Base-by-base conservation (phyloP, 2,797 vertebrate species). In the Eospalax fontanierii region DNA sequence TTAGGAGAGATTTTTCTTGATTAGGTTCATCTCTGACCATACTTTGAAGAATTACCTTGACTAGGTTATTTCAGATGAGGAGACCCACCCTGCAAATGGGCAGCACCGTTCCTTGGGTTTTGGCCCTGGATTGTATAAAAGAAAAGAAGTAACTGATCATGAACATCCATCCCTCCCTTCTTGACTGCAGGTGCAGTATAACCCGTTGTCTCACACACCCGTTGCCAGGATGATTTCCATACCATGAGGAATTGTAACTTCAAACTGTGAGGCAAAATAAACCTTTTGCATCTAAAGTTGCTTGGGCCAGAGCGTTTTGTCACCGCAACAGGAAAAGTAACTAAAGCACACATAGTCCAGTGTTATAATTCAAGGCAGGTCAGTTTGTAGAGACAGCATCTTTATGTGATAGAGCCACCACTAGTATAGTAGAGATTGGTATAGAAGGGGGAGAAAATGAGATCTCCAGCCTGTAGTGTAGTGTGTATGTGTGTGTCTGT, bases 371-470 rank as follows among this genome's bases (percentile, higher is more conserved):
- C 85, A 57, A 74, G 35, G 68, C 70, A 90, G 11, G 1, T 26
- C 16, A 46, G 76, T 88, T 74, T 73, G 50, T 70, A 63, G 8
- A 59, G n/a, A 26, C 5, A 79, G 40, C 68, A 59, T 87, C 15
- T 68, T 38, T 46, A 33, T 1, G 18, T 28, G 79, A 74, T 9
- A 46, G 57, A 91, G 21, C 24, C 65, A 87, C 26, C 18, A 50
- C 18, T 30, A 46, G 2, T 16, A 50, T n/a, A 74, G 43, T 8
- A 59, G 18, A 75, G 18, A 71, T 66, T 59, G 30, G 24, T 30
- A 15, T 40, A 78, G 38, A 30, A 88, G 84, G n/a, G n/a, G n/a
- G n/a, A n/a, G 92, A 40, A 87, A 87, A 88, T 35, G 16, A 28
- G 33, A 84, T 91, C 30, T 50, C 26, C 26, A 38, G 24, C n/a